These are phyloP conservation scores for Hecatera dysodea DNA, from an alignment of 2,888 invertebrate genomes.

Conservation along the genomic window DNA sequence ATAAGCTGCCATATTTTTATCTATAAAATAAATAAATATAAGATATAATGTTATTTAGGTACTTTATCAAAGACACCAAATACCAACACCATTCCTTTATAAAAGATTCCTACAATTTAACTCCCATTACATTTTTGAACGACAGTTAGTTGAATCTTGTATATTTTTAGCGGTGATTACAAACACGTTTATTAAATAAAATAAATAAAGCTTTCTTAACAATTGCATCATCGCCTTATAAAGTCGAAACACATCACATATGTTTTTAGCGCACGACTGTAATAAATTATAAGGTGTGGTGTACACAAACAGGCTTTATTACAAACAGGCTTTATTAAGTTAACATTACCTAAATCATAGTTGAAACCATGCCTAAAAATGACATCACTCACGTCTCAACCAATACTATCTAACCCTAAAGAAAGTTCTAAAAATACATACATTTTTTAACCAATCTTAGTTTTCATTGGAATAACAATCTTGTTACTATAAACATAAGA, in stretches of 20 bases:
- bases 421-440: conserved; percentile 41
- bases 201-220: conserved; percentile 46
- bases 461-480: conserved; percentile 41
- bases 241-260: conserved; percentile 28
- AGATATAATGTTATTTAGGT: neutral
- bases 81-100: neutral
- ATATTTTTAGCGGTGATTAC: conserved; percentile 46
- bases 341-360: conserved; percentile 5
- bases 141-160: conserved; percentile 13
- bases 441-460: conserved; percentile 1
- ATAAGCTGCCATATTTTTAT: neutral
- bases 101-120: neutral
- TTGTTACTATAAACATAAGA: conserved; percentile 35
- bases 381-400: conserved; percentile 24
- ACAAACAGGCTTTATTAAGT: conserved; percentile 19
- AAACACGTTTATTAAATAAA: conserved; percentile 17
- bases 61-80: neutral
- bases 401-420: conserved; percentile 19
- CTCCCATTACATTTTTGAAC: neutral
- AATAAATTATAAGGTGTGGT: conserved; percentile 33
- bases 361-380: conserved; percentile 8
- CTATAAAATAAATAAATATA: neutral
- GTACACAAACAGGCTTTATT: conserved; percentile 7
- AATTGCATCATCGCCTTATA: conserved; percentile 50
- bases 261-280: conserved; percentile 47